Evolutionary conservation across 2,113 vertebrate species (phyloP), one percentile per base, ranked within the genome.

Genomic region (Galbula dea): DNA sequence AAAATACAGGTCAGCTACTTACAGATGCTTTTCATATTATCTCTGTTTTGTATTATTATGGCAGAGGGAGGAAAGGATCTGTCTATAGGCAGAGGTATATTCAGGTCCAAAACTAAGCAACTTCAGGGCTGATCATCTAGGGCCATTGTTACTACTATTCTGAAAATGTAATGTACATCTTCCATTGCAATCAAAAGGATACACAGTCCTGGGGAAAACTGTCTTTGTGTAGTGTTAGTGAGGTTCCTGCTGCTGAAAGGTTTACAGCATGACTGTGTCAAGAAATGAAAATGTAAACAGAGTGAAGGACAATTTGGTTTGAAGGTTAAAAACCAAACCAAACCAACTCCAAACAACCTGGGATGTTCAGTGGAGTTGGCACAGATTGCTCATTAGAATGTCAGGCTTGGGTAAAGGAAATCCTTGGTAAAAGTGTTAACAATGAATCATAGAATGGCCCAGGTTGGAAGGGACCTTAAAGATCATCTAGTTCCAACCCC

Each of bases 281-380:
- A 48, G 45, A 62, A 73, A 30, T 9, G 17, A 46, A 65, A 92
- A 68, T 13, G 10, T 20, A 51, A 95, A 80, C 26, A 90, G 41
- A 92, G n/a, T 95, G 75, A 88, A 95, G 88, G 59, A 65, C 10
- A 27, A 43, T 81, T 88, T 94, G 61, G 46, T 83, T 90, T 68
- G 71, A 95, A 96, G 69, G 86, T 59, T 79, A 61, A 84, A 77
- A 87, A 76, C 52, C 63, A 86, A 43, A n/a, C n/a, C n/a, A n/a
- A n/a, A n/a, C n/a, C n/a, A n/a, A n/a, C n/a, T n/a, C n/a, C n/a
- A n/a, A n/a, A n/a, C n/a, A n/a, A n/a, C n/a, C 8, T 13, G 22
- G 27, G 65, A 71, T 81, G 57, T 80, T 85, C 62, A 55, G 36
- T 45, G 87, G 51, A 88, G 80, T 24, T 65, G 62, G 57, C 24